A percentile compares a stretch with the other conserved stretches of the same genome.
phyloP scores from a whole-genome alignment of 1,140 invertebrate species.

The Neomicropteryx cornuta region DNA sequence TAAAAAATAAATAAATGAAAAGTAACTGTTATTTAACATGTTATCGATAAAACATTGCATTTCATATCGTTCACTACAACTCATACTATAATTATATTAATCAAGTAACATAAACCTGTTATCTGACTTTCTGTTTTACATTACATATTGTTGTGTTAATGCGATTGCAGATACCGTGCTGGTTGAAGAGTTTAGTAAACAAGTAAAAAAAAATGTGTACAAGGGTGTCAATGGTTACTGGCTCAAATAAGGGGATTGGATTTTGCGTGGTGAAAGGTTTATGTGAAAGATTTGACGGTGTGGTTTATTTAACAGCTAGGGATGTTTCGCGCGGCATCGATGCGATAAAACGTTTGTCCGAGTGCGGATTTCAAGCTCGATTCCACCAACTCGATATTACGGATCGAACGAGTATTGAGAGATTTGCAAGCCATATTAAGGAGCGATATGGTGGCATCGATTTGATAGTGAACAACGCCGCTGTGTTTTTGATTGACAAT shows the following conservation, averaged over 20 bases:
- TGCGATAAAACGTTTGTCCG: slow-evolving; percentile 42
- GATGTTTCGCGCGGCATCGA: slow-evolving; percentile 39
- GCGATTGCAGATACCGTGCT: no score
- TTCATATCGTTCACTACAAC: no score
- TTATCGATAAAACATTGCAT: no score
- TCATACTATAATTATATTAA: no score
- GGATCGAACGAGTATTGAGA: slow-evolving; percentile 42
- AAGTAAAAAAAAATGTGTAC: slow-evolving; percentile 29
- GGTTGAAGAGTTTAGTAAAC: no score
- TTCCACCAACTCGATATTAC: slow-evolving; percentile 61
- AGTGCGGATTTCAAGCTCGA: slow-evolving; percentile 35
- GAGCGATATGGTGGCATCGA: slow-evolving; percentile 61
- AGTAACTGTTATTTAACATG: no score
- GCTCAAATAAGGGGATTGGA: slow-evolving; percentile 68
- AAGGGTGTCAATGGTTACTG: slow-evolving; percentile 47
- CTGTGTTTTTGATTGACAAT: slow-evolving; percentile 47
- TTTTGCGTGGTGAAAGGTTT: slow-evolving; percentile 54
- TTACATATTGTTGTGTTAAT: no score
- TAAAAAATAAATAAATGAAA: no score
- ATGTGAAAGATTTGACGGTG: slow-evolving; percentile 46
- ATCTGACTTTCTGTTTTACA: no score
- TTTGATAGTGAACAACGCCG: slow-evolving; percentile 76
- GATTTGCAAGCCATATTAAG: slow-evolving; percentile 46
- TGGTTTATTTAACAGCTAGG: slow-evolving; percentile 53
- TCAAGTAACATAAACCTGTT: no score